phyloP scores from a whole-genome alignment of 2,888 invertebrate species.

The Bugulina stolonifera region DNA sequence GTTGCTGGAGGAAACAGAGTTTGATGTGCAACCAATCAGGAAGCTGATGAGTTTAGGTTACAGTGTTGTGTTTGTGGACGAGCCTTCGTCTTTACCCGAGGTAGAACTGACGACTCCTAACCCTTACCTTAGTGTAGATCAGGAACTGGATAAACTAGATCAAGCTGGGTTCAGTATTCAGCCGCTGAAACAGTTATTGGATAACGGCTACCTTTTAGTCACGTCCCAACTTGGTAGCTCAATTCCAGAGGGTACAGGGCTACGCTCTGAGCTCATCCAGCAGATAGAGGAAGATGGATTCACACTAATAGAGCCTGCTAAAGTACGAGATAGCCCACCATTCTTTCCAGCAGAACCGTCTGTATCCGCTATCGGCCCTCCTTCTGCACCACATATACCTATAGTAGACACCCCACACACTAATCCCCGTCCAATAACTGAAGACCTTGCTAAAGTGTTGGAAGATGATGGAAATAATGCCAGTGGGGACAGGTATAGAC shows the following conservation, averaged over 20 bases:
- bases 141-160: neutral
- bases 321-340: neutral
- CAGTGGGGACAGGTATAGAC: too few relatives aligned
- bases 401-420: neutral
- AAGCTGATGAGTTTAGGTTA: constrained; percentile 9
- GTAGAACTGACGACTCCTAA: neutral
- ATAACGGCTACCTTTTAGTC: neutral
- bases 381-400: neutral
- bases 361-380: neutral
- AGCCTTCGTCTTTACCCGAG: neutral
- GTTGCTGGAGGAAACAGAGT: neutral
- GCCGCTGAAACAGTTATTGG: neutral
- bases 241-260: neutral
- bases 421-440: too few relatives aligned
- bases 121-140: neutral
- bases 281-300: neutral
- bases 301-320: neutral
- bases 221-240: neutral
- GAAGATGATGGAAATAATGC: too few relatives aligned
- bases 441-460: too few relatives aligned
- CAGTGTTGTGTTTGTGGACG: neutral
- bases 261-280: neutral
- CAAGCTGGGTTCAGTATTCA: neutral
- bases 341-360: neutral
- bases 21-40: constrained; percentile 9